Evolutionary conservation across 2,888 invertebrate genomes (phyloP).

Genomic region (Eilema depressum): DNA sequence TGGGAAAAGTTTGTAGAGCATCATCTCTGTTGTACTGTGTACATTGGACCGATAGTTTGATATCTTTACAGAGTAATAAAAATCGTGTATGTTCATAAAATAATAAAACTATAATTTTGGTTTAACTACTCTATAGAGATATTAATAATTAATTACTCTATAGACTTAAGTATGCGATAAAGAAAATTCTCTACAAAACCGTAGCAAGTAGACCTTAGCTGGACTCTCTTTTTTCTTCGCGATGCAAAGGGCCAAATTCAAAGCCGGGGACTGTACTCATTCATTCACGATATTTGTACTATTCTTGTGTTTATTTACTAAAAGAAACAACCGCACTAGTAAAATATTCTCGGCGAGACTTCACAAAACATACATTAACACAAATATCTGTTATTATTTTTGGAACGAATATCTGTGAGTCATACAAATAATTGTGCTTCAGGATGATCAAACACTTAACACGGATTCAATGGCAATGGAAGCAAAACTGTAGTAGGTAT

Average conservation of each 20-base stretch:
- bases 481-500: neutral
- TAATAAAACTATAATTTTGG: neutral
- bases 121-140: neutral
- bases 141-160: neutral
- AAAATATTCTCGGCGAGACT: neutral
- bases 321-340: neutral
- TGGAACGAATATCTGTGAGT: neutral
- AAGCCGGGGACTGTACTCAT: neutral
- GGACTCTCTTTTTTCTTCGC: neutral
- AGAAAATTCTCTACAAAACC: neutral
- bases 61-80: too few species aligned
- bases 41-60: too few species aligned
- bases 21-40: too few species aligned
- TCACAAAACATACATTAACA: neutral
- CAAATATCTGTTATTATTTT: constrained; percentile 4
- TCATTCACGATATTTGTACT: neutral
- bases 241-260: neutral
- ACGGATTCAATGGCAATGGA: neutral
- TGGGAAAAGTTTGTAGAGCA: too few species aligned
- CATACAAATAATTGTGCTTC: constrained; percentile 19
- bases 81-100: too few species aligned
- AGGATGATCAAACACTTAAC: neutral
- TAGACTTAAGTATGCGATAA: neutral
- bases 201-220: neutral
- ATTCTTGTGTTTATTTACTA: neutral